Evolutionary conservation across 2,113 vertebrate genomes (phyloP), one percentile per base, ranked within the genome.

Genomic region (Planiliza haematocheilus): DNA sequence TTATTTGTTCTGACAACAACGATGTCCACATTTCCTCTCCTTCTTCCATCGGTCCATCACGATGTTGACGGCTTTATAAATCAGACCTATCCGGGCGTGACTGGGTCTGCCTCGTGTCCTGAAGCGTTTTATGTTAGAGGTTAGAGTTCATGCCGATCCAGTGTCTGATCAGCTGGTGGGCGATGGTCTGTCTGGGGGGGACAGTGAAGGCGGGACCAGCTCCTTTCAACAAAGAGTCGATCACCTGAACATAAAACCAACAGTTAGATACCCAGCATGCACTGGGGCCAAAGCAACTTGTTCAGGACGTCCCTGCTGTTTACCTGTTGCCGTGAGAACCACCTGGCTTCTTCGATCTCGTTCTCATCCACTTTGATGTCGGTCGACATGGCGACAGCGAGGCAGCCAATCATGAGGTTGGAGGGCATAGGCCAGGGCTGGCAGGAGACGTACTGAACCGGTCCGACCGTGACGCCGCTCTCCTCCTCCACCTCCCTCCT

Each of bases 341-440:
- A 99, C 17, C 87, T 91, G 61, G 97, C 97, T 66, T 98, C 97
- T 91, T 98, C 97, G 67, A 99, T 97, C 94, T 99, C 97, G 20
- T 90, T 94, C 88, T 95, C 92, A 85, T 99, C 96, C 87, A 96
- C 96, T 87, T 81, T 95, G 93, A 99, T 96, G 94, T 95, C 94
- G 36, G 96, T 96, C 45, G 97, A 95, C 67, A 94, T 46, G 77
- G 97, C 97, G 75, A 93, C 90, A 45, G 96, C 94, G 72, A 96
- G 91, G 89, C 97, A 99, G 69, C 97, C 97, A 80, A 98, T 96
- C 97, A 99, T 98, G 62, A 99, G 93, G 42, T 91, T 97, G 62
- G 96, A 99, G 2, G 97, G 97, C 96, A 98, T 96, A 34, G 97
- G 97, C 97, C 97, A 99, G 0, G 97, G 96, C 69, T 99, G 97